These are phyloP conservation scores for Leptinotarsa lineolata DNA, from an alignment of 1,140 invertebrate species.

Conservation along the genomic window DNA sequence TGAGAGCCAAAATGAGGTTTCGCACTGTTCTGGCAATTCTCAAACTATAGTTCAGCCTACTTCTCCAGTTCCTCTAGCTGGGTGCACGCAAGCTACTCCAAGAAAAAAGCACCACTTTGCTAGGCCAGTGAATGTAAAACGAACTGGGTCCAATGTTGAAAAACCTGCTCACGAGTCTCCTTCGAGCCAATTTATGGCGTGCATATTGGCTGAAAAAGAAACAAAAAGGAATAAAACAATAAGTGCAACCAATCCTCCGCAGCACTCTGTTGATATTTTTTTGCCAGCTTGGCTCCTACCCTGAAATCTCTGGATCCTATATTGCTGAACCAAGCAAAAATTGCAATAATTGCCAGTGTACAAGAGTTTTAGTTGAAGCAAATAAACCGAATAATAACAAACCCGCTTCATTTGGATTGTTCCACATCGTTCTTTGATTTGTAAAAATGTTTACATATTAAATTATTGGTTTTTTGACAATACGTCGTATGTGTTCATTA, in stretches of 20 bases:
- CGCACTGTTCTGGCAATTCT: not conserved
- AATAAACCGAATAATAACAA: not conserved
- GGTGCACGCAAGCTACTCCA: not conserved
- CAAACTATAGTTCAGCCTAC: not conserved
- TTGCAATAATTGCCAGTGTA: slow-evolving; percentile 23
- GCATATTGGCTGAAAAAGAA: slow-evolving; percentile 33
- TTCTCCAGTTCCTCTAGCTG: slow-evolving; percentile 5
- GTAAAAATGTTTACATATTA: too few relatives aligned
- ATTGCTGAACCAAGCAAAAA: slow-evolving; percentile 14
- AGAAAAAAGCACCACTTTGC: slow-evolving; percentile 1
- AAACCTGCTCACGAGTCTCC: slow-evolving; percentile 29
- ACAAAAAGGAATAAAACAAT: slow-evolving; percentile 16
- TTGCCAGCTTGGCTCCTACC: slow-evolving; percentile 24
- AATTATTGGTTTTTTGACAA: too few relatives aligned
- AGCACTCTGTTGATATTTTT: slow-evolving; percentile 29
- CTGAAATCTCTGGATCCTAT: slow-evolving; percentile 27
- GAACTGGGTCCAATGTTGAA: not conserved
- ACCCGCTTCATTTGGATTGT: too few relatives aligned
- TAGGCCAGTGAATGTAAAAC: not conserved
- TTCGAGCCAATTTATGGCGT: slow-evolving; percentile 33
- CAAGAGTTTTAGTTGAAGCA: slow-evolving; percentile 24
- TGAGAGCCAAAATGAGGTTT: slow-evolving; percentile 2
- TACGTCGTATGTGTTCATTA: too few relatives aligned
- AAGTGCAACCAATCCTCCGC: not conserved
- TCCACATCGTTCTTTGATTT: too few relatives aligned